phyloP scores from a whole-genome alignment of 2,888 invertebrate genomes.

The Zygogramma bicolorata region DNA sequence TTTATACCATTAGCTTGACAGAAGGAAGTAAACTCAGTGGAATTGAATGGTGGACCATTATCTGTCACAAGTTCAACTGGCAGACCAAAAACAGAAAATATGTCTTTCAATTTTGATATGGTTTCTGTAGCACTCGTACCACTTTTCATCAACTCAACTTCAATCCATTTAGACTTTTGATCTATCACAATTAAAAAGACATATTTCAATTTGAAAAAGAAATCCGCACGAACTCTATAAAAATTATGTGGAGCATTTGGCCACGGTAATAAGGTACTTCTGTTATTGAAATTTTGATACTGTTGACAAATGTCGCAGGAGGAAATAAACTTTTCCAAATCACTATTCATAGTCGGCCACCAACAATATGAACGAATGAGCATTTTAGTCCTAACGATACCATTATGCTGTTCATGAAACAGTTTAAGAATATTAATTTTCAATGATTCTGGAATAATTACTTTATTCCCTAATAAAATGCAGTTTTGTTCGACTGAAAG shows the following conservation, averaged over 20 bases:
- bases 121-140: too few relatives aligned
- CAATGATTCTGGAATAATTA: neutral
- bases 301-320: neutral
- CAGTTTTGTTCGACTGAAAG: neutral
- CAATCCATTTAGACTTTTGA: constrained; percentile 21
- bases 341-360: neutral
- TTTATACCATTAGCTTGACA: constrained; percentile 47
- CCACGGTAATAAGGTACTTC: constrained; percentile 19
- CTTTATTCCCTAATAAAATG: neutral
- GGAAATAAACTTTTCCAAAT: neutral
- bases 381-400: neutral
- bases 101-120: too few relatives aligned
- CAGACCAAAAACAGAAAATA: too few relatives aligned
- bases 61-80: constrained; percentile 39
- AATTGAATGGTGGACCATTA: constrained; percentile 46
- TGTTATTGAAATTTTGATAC: neutral
- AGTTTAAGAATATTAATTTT: neutral
- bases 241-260: constrained; percentile 18
- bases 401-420: neutral
- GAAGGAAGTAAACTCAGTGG: constrained; percentile 39
- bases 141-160: constrained; percentile 41
- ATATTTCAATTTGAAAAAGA: constrained; percentile 15
- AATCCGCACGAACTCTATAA: constrained; percentile 25
- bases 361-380: neutral
- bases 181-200: neutral